Base-by-base conservation (phyloP, 2,888 invertebrate genomes). In the Drosophila kambysellisi region DNA sequence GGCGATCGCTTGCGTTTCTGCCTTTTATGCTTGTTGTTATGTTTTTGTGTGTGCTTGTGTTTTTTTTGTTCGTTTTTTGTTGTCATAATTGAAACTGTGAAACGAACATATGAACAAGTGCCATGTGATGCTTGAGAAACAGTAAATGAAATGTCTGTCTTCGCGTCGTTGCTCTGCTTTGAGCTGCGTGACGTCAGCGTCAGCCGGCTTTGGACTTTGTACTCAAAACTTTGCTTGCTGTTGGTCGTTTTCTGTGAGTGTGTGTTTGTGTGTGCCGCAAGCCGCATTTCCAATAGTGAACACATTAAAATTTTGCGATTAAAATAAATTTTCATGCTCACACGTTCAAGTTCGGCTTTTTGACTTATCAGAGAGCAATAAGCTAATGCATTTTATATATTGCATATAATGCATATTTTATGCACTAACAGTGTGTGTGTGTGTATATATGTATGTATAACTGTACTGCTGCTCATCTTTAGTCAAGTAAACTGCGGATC, bases 51-150 rank as follows among this genome's bases (percentile, higher is more conserved):
- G 68, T 59, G 65, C 35, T 53, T 60, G 48, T 11, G 15, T 17
- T 73, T 59, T 39, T n/a, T 11, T 32, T 62, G 62, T 50, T 29
- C 35, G 63, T 43, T 72, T 69, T 59, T 66, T 78, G 33, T 68
- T 78, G 74, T 72, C 68, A 71, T 78, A 84, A 85, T 74, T 79
- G 83, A 74, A 82, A 58, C 70, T 37, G 65, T 56, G 62, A 59
- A 53, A 50, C 67, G 62, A 65, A 76, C 71, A 53, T 51, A 52
- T 59, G 62, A 65, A 76, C 71, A 76, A 76, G 60, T 76, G 76
- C 59, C 63, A 74, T 70, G 61, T 62, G 74, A 74, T 65, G 74
- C 74, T 78, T 32, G 65, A 41, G 39, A 72, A 75, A 75, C 68
- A 64, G 73, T 78, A 73, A 71, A 69, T 71, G 46, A 73, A 50